These are phyloP conservation scores for Caranx melampygus DNA, from an alignment of 2,113 vertebrate species.

Conservation along the genomic window DNA sequence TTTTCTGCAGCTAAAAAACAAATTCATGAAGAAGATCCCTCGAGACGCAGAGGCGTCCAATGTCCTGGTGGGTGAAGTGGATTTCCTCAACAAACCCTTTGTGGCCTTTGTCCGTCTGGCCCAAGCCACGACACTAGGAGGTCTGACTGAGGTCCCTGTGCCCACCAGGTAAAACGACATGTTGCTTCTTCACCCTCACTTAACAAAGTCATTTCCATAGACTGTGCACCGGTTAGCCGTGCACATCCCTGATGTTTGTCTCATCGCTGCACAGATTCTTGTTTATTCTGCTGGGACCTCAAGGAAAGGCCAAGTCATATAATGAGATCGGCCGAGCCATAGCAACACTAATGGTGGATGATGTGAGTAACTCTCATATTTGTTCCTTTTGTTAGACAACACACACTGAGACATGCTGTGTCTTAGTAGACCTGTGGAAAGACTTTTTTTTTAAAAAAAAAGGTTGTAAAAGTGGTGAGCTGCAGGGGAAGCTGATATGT, in stretches of 20 bases:
- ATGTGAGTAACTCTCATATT: constrained; percentile 84
- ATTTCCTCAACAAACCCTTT: constrained; percentile 96
- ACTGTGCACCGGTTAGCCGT: not conserved
- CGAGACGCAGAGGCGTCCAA: constrained; percentile 97
- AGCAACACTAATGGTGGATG: constrained; percentile 97
- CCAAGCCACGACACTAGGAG: constrained; percentile 94
- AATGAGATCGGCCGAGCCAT: constrained; percentile 97
- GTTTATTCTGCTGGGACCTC: constrained; percentile 94
- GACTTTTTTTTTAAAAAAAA: not conserved
- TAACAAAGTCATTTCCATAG: not conserved
- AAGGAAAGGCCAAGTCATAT: constrained; percentile 95
- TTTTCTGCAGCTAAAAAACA: constrained; percentile 91
- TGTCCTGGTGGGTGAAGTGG: constrained; percentile 95
- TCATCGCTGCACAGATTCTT: constrained; percentile 88
- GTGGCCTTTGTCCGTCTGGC: constrained; percentile 94
- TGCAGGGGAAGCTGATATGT: not conserved
- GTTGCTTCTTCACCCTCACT: not conserved
- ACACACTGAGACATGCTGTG: not conserved
- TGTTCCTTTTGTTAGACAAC: not conserved
- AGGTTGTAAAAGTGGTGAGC: not conserved
- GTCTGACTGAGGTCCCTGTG: constrained; percentile 95
- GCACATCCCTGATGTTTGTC: constrained; percentile 3
- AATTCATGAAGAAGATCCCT: constrained; percentile 99
- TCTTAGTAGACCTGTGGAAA: not conserved
- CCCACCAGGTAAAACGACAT: constrained; percentile 89